Evolutionary conservation across 2,113 vertebrate genomes (phyloP), one percentile per base, ranked within the genome.

Genomic region (Triplophysa tibetana): DNA sequence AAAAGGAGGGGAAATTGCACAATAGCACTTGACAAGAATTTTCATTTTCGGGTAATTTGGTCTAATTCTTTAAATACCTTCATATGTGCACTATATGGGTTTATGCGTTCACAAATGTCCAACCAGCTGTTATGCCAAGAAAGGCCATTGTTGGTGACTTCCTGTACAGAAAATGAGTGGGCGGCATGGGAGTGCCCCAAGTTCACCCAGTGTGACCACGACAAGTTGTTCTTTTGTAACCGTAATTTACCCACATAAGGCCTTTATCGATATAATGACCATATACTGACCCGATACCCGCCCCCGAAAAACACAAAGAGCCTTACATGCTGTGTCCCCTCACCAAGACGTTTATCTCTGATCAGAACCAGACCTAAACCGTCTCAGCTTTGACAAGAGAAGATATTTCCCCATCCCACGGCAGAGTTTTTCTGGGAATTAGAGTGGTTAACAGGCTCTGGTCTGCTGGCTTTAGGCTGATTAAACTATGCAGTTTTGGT

Each of bases 191-290:
- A 48, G 67, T 41, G 14, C 78, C 70, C 68, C 14, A 23, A 60
- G 56, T 67, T 77, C 17, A 38, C 58, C 64, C 75, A 9, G 65
- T 70, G n/a, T 81, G 84, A 81, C 78, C 65, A 3, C 26, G 66
- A 75, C 63, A 73, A 82, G 74, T 50, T 21, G 17, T 41, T 45
- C 81, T 79, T 81, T 81, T 83, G 81, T 81, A 33, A 56, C 75
- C 62, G 58, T 14, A 58, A 23, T 43, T 75, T 79, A 83, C 81
- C 81, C 77, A 67, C 62, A 69, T 69, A 65, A 72, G 75, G 66
- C 66, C 74, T 79, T 66, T 68, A 76, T 85, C 79, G 79, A 70
- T 79, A 85, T 81, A 83, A 73, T 83, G 58, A 56, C 70, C 58
- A 62, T 38, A 45, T 12, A 65, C 64, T 65, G 75, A 81, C 67